Conservation (phyloP, 2,888 invertebrate genomes). For the Hydriomena furcata region DNA sequence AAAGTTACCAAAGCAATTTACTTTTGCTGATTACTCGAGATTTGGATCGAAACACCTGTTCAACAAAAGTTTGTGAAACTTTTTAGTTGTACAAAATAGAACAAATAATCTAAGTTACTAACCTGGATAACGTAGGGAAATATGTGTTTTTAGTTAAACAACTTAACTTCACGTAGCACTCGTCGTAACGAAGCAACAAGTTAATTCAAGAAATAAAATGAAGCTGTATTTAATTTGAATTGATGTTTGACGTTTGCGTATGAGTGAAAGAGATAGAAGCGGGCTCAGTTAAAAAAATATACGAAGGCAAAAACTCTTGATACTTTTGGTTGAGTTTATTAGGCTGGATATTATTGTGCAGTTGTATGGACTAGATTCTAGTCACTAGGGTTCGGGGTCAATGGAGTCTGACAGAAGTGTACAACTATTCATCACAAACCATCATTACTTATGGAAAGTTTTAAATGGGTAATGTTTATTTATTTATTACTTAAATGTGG, state of each 20-base stretch:
- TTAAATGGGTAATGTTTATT: no score
- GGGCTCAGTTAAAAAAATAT: not conserved
- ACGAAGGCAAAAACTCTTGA: constrained; percentile 5
- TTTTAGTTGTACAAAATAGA: constrained; percentile 12
- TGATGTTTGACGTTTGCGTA: constrained; percentile 46
- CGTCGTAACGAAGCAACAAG: constrained; percentile 38
- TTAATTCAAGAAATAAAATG: constrained; percentile 55
- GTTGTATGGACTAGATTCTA: no score
- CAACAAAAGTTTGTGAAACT: constrained; percentile 10
- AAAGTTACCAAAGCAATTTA: constrained; percentile 15
- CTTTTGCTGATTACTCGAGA: constrained; percentile 12
- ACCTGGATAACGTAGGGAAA: constrained; percentile 21
- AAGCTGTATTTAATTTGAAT: constrained; percentile 59
- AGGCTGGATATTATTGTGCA: no score
- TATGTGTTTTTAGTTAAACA: constrained; percentile 19
- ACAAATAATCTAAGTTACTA: constrained; percentile 20
- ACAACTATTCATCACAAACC: no score
- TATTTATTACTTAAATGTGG: no score
- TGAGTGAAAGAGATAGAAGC: constrained; percentile 46
- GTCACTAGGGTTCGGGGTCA: no score
- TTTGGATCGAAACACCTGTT: constrained; percentile 27
- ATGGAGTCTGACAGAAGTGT: no score
- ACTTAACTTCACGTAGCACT: constrained; percentile 37
- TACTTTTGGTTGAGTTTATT: constrained; percentile 3
- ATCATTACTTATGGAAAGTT: no score